Base-by-base conservation (phyloP, 2,113 vertebrate genomes). In the Aviceda subcristata region DNA sequence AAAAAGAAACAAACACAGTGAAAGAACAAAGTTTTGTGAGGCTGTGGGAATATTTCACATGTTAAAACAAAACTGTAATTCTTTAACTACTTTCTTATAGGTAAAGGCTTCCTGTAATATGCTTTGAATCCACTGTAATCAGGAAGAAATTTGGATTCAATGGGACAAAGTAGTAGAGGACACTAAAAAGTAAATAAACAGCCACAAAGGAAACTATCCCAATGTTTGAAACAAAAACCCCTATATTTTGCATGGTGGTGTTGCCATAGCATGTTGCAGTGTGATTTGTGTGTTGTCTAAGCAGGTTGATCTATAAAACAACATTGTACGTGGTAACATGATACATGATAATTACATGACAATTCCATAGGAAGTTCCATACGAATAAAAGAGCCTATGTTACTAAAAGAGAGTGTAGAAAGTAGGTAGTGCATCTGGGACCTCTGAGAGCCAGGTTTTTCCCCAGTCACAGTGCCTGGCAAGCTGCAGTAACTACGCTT, bases 221-320 rank as follows among this genome's bases (percentile, higher is more conserved):
- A 82, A 50, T 72, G 60, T 96, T 81, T 97, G 92, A 97, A 98
- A 97, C 97, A 96, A 97, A 98, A 94, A 94, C 93, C 96, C 93
- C 77, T 90, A 68, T 92, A 92, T 97, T 97, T 98, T 97, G 93
- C 95, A 94, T 96, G 95, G 95, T 97, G 96, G 63, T 97, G 94
- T 97, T 95, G 75, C 96, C 90, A 71, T 71, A 95, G 92, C 95
- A 96, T 97, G 93, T 95, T 96, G 87, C 67, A 89, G 92, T 93
- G 90, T 96, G 91, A 88, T 97, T 94, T 96, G 57, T 96, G 83
- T 96, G 83, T 90, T 95, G 64, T 97, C 88, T 92, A 69, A 96
- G 50, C 75, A 95, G 85, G 64, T 92, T 63, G 51, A 95, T 97
- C 86, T 92, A 67, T 92, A 91, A 95, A 96, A 48, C 75, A 36